Base-by-base conservation (phyloP, 1,140 invertebrate genomes). In the Calosoma granatense region DNA sequence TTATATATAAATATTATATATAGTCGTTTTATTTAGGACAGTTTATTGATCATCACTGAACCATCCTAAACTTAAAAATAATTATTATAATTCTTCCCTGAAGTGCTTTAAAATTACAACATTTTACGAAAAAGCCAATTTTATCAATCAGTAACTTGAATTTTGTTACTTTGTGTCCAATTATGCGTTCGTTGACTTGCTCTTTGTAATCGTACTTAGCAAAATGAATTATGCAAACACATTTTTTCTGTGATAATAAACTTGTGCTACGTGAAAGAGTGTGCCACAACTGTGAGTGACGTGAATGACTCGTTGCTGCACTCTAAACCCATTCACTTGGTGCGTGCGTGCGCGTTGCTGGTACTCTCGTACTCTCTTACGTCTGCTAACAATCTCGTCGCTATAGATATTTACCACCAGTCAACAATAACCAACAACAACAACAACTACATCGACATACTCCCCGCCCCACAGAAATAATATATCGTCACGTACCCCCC, bases 51-150 rank as follows among this genome's bases (percentile, higher is more conserved):
- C 41, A 47, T 47, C 41, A 47, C 41, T 47, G 41, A 47, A 47
- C 41, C 41, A 47, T 47, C 41, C 41, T 22, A 53, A 53, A 53
- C 61, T 64, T 59, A 63, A 62, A 66, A 63, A 65, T 64, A 66
- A 63, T 63, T 64, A 64, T 65, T 54, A 67, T 66, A 70, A 68
- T 69, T 70, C 69, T 70, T 70, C 69, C 69, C 69, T 70, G 67
- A 68, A 70, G 69, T 70, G 69, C 69, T 70, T 70, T 70, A 70
- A 65, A 60, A 70, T 60, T 61, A 69, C 63, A 64, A 65, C 30
- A 60, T 63, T 63, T 64, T 61, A 61, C 59, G 41, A 43, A 53
- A 23, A 20, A 54, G 22, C 20, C 23, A 51, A 22, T 47, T 53
- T 39, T 58, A 57, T 51, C 47, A 23, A 54, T 54, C 20, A 58